Evolutionary conservation across 2,888 invertebrate species (phyloP).

Genomic region (Morinoia aosen): DNA sequence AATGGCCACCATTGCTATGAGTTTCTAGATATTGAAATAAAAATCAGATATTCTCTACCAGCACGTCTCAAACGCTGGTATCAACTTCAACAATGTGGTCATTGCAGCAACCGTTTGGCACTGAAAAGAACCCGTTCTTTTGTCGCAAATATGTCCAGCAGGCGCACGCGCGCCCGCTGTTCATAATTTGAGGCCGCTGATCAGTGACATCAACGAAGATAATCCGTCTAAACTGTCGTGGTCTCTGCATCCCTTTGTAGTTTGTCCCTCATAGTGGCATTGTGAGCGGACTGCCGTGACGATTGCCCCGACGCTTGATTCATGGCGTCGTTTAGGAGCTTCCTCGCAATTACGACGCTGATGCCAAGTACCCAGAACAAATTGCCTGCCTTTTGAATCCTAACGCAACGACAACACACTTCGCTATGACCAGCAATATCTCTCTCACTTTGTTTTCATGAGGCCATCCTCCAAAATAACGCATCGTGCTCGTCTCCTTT

Average conservation of each 20-base stretch:
- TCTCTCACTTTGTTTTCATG: not conserved
- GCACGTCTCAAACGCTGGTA: not conserved
- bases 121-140: not conserved
- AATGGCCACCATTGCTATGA: not conserved
- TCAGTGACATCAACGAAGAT: slow-evolving; percentile 30
- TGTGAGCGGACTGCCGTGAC: not conserved
- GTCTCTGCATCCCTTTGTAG: not conserved
- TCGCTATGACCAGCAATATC: slow-evolving; percentile 4
- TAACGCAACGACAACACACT: slow-evolving; percentile 9
- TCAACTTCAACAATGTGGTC: not conserved
- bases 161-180: not conserved
- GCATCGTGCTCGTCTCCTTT: not conserved
- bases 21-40: not conserved
- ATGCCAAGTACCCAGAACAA: slow-evolving; percentile 16
- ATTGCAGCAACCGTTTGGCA: not conserved
- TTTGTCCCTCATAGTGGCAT: not conserved
- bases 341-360: slow-evolving; percentile 35
- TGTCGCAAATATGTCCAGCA: not conserved
- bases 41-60: not conserved
- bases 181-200: not conserved
- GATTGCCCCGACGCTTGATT: slow-evolving; percentile 27
- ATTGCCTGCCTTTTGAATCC: slow-evolving; percentile 21
- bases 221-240: slow-evolving; percentile 26
- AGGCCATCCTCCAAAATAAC: not conserved
- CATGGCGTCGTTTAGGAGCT: slow-evolving; percentile 23